Evolutionary conservation across 2,113 vertebrate genomes (phyloP).

Genomic region (Myotis davidii): DNA sequence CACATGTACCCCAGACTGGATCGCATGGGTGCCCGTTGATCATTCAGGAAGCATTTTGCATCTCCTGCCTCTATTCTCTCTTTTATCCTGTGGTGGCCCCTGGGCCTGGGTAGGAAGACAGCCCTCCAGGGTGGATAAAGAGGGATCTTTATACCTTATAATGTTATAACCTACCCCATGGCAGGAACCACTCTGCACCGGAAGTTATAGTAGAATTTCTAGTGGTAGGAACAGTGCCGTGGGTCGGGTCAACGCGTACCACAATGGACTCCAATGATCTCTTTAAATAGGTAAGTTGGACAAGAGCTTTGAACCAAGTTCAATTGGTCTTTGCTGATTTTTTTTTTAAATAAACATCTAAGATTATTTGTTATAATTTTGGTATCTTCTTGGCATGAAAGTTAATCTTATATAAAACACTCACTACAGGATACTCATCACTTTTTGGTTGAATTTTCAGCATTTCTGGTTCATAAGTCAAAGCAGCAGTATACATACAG

Average conservation of each 20-base stretch:
- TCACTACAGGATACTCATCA: neutral
- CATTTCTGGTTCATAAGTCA: neutral
- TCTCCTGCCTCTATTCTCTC: neutral
- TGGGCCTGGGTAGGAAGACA: neutral
- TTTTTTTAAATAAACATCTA: neutral
- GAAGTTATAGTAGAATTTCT: neutral
- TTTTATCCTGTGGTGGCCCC: neutral
- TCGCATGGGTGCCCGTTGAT: neutral
- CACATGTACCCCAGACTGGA: neutral
- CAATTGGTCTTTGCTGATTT: neutral
- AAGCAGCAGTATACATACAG: neutral
- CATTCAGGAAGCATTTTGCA: neutral
- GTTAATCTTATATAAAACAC: neutral
- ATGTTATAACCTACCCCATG: neutral
- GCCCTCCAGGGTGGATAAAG: neutral
- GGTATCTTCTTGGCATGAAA: neutral
- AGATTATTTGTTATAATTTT: conserved; percentile 17
- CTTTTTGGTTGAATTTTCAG: neutral
- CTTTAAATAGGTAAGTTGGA: neutral
- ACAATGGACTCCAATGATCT: neutral
- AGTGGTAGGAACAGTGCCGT: neutral
- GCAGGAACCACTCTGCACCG: neutral
- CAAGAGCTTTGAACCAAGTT: neutral
- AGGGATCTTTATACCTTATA: neutral
- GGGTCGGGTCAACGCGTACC: neutral